A percentile compares a stretch with the other conserved stretches of the same genome.
Conservation (phyloP, 2,888 invertebrate species). For the Mechanitis mazaeus region DNA sequence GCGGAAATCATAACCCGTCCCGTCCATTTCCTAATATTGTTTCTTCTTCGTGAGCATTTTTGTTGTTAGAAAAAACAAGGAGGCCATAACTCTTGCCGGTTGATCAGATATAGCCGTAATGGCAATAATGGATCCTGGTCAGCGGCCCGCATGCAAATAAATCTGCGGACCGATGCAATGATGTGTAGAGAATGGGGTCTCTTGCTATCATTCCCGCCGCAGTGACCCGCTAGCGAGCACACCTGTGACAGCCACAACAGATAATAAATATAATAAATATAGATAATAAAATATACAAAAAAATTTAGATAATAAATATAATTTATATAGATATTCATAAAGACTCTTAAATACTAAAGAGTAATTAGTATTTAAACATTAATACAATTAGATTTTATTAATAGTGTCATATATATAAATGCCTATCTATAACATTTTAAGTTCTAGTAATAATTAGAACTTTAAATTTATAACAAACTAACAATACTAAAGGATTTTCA, state of each 20-base stretch:
- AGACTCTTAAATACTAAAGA: no score
- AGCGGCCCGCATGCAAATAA: conserved; percentile 78
- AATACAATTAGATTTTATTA: no score
- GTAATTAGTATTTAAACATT: no score
- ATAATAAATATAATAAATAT: neutral
- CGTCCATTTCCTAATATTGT: conserved; percentile 54
- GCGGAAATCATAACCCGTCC: conserved; percentile 68
- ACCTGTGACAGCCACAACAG: conserved; percentile 13
- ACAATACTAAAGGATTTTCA: neutral
- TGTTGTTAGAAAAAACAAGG: conserved; percentile 71
- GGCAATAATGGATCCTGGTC: conserved; percentile 77
- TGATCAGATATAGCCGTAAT: conserved; percentile 74
- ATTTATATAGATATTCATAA: no score
- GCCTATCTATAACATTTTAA: no score
- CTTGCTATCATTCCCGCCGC: conserved; percentile 32
- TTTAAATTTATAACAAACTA: no score
- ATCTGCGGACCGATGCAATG: conserved; percentile 76
- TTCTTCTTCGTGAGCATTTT: conserved; percentile 57
- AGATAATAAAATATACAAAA: no score
- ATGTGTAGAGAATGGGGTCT: conserved; percentile 76
- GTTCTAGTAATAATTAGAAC: no score
- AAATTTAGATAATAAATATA: no score
- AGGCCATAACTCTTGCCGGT: conserved; percentile 73
- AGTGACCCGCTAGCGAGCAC: conserved; percentile 23
- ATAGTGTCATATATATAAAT: no score